A percentile compares a stretch with the other conserved stretches of the same genome.
These are phyloP conservation scores for Tachina fera DNA, from an alignment of 2,888 invertebrate genomes.

Conservation along the genomic window DNA sequence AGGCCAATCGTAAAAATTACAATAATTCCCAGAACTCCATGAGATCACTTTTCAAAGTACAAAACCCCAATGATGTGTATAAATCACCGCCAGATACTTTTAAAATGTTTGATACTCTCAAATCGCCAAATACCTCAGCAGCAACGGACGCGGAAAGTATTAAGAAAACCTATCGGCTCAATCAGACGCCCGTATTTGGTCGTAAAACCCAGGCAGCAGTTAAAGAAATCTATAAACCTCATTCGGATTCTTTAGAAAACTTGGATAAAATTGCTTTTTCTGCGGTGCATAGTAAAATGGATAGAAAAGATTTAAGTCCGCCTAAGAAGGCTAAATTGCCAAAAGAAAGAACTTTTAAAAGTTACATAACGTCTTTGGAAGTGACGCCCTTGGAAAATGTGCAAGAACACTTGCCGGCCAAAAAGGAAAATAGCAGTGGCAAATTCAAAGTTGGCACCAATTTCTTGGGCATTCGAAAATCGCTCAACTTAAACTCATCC, in stretches of 20 bases:
- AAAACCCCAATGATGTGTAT: conserved; percentile 71
- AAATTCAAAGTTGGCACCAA: conserved; percentile 58
- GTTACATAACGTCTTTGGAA: conserved; percentile 68
- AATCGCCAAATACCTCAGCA: conserved; percentile 73
- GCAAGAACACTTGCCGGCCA: conserved; percentile 59
- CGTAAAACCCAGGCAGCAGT: conserved; percentile 75
- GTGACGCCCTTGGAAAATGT: conserved; percentile 46
- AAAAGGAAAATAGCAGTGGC: conserved; percentile 50
- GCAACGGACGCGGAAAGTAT: conserved; percentile 59
- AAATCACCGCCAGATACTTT: conserved; percentile 77
- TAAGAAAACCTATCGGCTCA: conserved; percentile 78
- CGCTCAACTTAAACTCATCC: conserved; percentile 56
- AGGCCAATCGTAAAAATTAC: conserved; percentile 80
- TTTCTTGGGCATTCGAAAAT: conserved; percentile 64
- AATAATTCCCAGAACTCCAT: conserved; percentile 80
- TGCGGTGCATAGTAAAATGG: conserved; percentile 36
- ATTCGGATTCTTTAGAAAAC: conserved; percentile 81
- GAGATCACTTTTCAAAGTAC: conserved; percentile 80
- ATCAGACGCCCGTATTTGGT: conserved; percentile 82
- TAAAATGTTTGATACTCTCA: conserved; percentile 79
- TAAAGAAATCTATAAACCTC: conserved; percentile 75
- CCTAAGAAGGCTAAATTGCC: conserved; percentile 71
- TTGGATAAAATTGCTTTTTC: conserved; percentile 72
- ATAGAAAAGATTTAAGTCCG: conserved; percentile 65
- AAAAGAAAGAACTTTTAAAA: conserved; percentile 72